phyloP scores from a whole-genome alignment of 64 coral and sea anemone species.

The Stylophora pistillata region DNA sequence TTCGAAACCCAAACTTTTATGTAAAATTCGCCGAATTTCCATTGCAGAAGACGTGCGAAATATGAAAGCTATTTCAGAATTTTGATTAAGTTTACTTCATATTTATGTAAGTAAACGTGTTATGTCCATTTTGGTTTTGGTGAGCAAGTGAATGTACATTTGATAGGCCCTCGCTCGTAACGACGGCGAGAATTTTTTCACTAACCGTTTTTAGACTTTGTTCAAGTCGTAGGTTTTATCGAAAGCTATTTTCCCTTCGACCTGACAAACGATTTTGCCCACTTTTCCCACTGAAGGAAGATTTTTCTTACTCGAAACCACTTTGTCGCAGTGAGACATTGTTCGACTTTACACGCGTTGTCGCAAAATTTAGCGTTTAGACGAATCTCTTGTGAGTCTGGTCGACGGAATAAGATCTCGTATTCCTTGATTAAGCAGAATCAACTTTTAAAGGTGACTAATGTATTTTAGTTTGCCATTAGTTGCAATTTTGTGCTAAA shows the following conservation, averaged over 20 bases:
- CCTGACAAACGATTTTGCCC: too few relatives aligned
- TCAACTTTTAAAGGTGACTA: not conserved
- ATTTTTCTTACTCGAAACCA: too few relatives aligned
- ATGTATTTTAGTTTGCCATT: too few relatives aligned
- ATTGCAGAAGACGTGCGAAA: constrained; percentile 42
- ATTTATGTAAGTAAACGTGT: constrained; percentile 19
- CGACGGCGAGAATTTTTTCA: not conserved
- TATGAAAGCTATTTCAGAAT: constrained; percentile 25
- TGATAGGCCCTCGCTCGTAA: not conserved
- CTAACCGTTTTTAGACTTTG: not conserved
- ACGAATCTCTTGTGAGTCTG: too few relatives aligned
- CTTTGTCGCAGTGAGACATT: too few relatives aligned
- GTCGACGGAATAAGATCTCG: not conserved
- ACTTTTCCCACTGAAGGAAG: too few relatives aligned
- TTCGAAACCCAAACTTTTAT: constrained; percentile 23
- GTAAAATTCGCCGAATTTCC: constrained; percentile 27
- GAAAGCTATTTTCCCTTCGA: too few relatives aligned
- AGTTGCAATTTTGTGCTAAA: too few relatives aligned
- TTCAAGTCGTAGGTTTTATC: too few relatives aligned
- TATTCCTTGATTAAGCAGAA: not conserved
- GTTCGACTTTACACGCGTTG: too few relatives aligned
- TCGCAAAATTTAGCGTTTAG: too few relatives aligned
- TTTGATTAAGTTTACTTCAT: constrained; percentile 20
- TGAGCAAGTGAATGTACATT: not conserved
- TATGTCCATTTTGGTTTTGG: not conserved